Evolutionary conservation across 2,797 vertebrate species (phyloP).

Genomic region (Sitta carolinensis): DNA sequence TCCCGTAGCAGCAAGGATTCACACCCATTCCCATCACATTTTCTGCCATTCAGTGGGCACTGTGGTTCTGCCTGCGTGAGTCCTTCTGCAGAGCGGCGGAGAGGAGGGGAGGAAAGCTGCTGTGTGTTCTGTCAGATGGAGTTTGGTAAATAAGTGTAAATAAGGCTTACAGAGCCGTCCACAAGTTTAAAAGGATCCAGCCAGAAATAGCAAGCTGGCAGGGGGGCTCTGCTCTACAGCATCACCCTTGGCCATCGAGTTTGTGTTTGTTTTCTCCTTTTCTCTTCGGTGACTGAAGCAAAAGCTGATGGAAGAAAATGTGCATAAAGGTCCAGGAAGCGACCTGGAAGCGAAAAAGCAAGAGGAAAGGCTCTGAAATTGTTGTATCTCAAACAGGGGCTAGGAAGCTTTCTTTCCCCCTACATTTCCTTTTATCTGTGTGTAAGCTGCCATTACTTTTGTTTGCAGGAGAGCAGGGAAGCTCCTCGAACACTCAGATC

Average conservation of each 20-base stretch:
- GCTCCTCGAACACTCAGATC: background rate
- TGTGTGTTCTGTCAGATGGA: conserved; percentile 52
- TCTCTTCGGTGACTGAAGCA: background rate
- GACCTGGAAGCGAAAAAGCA: conserved; percentile 37
- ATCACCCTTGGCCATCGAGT: background rate
- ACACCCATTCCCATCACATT: conserved; percentile 52
- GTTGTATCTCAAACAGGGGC: background rate
- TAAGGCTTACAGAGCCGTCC: conserved; percentile 25
- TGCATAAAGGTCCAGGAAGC: background rate
- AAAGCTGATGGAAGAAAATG: conserved; percentile 42
- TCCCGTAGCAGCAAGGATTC: conserved; percentile 17
- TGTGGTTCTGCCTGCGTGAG: background rate
- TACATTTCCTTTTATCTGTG: background rate
- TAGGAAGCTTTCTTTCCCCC: background rate
- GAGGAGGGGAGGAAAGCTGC: background rate
- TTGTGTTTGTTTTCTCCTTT: background rate
- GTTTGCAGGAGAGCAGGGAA: background rate
- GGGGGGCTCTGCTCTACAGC: background rate
- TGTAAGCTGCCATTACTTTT: background rate
- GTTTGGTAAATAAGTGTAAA: conserved; percentile 66
- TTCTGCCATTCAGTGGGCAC: conserved; percentile 41
- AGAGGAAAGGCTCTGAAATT: background rate
- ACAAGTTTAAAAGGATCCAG: conserved; percentile 50
- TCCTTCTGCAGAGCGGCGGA: background rate
- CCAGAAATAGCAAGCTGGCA: conserved; percentile 41